phyloP scores from a whole-genome alignment of 2,888 invertebrate species.

The Mythimna lalbum region DNA sequence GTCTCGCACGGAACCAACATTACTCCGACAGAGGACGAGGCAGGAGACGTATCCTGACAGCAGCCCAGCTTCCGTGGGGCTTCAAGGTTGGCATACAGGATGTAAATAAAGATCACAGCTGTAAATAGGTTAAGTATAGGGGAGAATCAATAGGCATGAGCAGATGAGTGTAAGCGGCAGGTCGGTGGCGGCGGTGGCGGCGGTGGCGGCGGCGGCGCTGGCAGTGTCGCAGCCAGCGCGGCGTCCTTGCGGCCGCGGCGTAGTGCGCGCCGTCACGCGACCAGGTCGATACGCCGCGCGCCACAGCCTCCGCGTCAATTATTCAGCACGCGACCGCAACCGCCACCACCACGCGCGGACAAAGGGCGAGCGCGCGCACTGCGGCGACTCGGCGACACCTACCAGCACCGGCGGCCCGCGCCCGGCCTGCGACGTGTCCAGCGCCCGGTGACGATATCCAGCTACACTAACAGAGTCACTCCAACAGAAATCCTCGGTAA shows the following conservation, averaged over 20 bases:
- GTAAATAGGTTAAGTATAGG: conserved; percentile 60
- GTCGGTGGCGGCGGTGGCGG: conserved; percentile 73
- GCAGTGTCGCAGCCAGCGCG: conserved; percentile 86
- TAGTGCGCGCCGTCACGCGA: conserved; percentile 87
- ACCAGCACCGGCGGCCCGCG: conserved; percentile 82
- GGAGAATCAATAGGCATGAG: conserved; percentile 56
- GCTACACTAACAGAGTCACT: conserved; percentile 81
- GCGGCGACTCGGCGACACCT: conserved; percentile 76
- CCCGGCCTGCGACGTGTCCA: conserved; percentile 72
- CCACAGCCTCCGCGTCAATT: conserved; percentile 87
- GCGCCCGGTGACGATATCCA: conserved; percentile 62
- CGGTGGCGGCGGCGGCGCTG: conserved; percentile 70
- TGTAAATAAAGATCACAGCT: conserved; percentile 56
- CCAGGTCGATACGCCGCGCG: conserved; percentile 90
- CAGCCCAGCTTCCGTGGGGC: conserved; percentile 12
- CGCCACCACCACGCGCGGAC: conserved; percentile 80
- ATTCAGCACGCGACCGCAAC: conserved; percentile 86
- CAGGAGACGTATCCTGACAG: conserved; percentile 37
- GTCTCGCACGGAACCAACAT: conserved; percentile 18
- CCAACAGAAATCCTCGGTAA: conserved; percentile 73
- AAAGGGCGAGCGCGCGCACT: conserved; percentile 82
- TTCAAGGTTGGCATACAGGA: conserved; percentile 25
- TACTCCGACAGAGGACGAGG: conserved; percentile 7
- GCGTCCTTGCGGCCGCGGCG: conserved; percentile 86
- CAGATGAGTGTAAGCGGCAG: conserved; percentile 67